Percentiles rank a stretch among this genome's conserved stretches.
Evolutionary conservation across 2,797 vertebrate genomes (phyloP).

Genomic region (Microcaecilia unicolor): DNA sequence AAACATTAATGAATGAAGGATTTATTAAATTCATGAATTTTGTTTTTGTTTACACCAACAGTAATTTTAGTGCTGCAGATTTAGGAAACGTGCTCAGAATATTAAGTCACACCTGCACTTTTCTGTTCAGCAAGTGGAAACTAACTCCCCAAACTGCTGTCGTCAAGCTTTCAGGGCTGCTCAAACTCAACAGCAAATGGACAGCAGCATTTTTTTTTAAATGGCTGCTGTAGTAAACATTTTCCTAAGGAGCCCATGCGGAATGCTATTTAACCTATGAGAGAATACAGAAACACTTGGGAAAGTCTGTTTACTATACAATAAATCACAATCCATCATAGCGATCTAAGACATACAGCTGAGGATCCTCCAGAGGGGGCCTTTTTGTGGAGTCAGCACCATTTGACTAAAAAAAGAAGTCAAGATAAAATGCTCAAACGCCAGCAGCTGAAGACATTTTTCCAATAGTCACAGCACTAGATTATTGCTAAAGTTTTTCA

Average conservation of each 20-base stretch:
- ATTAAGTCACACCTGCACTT: background rate
- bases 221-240: conserved; percentile 39
- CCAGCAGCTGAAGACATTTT: background rate
- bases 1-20: background rate
- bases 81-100: background rate
- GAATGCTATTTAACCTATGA: conserved; percentile 61
- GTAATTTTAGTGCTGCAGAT: background rate
- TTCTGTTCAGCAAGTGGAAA: background rate
- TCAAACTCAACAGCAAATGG: conserved; percentile 41
- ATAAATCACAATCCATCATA: conserved; percentile 51
- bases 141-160: conserved; percentile 18
- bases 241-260: conserved; percentile 41
- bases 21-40: background rate
- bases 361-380: conserved; percentile 8
- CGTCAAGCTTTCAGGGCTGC: conserved; percentile 21
- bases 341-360: conserved; percentile 45
- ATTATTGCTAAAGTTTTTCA: no score
- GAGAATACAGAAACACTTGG: conserved; percentile 38
- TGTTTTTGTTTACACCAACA: conserved; percentile 1
- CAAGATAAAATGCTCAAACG: background rate
- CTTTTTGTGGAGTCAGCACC: background rate
- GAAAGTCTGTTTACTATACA: conserved; percentile 39
- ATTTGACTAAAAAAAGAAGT: background rate
- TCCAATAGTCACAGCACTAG: no score
- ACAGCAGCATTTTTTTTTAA: conserved; percentile 25